A percentile compares a stretch with the other conserved stretches of the same genome.
phyloP scores from a whole-genome alignment of 1,140 invertebrate genomes.

The Helicoverpa zea region DNA sequence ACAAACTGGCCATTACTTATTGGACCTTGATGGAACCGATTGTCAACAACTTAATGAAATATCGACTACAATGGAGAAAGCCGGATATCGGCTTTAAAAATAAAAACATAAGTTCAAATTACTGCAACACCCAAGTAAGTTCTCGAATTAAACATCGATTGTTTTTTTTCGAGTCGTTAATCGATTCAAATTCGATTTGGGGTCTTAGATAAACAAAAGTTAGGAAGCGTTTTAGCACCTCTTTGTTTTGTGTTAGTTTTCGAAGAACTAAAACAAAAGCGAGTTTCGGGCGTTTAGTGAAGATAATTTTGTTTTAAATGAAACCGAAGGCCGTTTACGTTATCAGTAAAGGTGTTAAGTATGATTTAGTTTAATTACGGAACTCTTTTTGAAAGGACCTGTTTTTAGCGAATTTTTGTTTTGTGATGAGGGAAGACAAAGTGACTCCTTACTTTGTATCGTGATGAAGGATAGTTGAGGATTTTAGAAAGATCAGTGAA shows the following conservation, averaged over 20 bases:
- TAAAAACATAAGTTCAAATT: slow-evolving; percentile 19
- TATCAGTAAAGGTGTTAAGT: slow-evolving; percentile 39
- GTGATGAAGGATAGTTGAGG: too few species aligned
- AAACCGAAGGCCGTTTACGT: neutral
- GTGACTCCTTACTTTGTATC: too few species aligned
- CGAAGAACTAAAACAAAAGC: slow-evolving; percentile 10
- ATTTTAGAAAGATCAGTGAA: too few species aligned
- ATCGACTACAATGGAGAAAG: slow-evolving; percentile 57
- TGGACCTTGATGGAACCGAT: slow-evolving; percentile 35
- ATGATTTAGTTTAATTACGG: slow-evolving; percentile 42
- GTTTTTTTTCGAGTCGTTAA: slow-evolving; percentile 23
- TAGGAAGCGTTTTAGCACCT: neutral
- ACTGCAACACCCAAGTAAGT: neutral
- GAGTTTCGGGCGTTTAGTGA: neutral
- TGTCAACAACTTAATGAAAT: slow-evolving; percentile 51
- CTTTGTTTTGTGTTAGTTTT: slow-evolving; percentile 8
- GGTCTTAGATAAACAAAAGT: slow-evolving; percentile 10
- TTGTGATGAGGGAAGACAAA: neutral
- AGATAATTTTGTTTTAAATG: slow-evolving; percentile 14
- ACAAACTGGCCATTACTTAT: slow-evolving; percentile 28
- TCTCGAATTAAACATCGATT: neutral
- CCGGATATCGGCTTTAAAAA: slow-evolving; percentile 22
- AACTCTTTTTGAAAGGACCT: neutral
- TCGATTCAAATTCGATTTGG: slow-evolving; percentile 19
- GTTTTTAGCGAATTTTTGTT: neutral